Conservation (phyloP, 1,140 invertebrate genomes). For the Sycophila sp. region DNA sequence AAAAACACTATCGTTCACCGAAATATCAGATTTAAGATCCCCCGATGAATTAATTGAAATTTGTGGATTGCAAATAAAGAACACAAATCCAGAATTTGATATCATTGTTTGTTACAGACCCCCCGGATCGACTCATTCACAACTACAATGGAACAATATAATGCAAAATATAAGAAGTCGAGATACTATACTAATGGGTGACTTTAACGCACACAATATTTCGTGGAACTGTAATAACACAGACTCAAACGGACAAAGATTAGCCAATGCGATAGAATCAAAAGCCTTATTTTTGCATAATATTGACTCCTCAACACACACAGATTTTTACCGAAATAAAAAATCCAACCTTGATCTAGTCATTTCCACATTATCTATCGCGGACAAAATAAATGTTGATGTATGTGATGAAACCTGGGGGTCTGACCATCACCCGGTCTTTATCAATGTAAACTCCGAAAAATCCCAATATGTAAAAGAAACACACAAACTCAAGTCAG, state of each 20-base stretch:
- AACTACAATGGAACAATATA: too few species aligned
- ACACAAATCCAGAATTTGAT: too few species aligned
- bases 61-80: too few species aligned
- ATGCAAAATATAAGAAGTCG: too few species aligned
- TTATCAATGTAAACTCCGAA: background rate
- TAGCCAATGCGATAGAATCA: background rate
- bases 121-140: too few species aligned
- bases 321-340: background rate
- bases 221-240: conserved; percentile 5
- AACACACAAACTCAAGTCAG: background rate
- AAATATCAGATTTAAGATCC: too few species aligned
- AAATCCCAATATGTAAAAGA: background rate
- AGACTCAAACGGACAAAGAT: background rate
- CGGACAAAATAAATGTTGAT: conserved; percentile 44
- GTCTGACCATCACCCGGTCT: conserved; percentile 44
- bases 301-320: background rate
- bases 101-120: too few species aligned
- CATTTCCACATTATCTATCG: conserved; percentile 38
- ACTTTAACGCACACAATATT: conserved; percentile 7
- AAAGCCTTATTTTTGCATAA: background rate
- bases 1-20: too few species aligned
- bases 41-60: too few species aligned
- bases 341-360: conserved; percentile 28
- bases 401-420: conserved; percentile 44
- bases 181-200: background rate